Percentiles rank a stretch among this genome's conserved stretches.
Conservation (phyloP, 2,797 vertebrate species). For the Lacerta bilineata region DNA sequence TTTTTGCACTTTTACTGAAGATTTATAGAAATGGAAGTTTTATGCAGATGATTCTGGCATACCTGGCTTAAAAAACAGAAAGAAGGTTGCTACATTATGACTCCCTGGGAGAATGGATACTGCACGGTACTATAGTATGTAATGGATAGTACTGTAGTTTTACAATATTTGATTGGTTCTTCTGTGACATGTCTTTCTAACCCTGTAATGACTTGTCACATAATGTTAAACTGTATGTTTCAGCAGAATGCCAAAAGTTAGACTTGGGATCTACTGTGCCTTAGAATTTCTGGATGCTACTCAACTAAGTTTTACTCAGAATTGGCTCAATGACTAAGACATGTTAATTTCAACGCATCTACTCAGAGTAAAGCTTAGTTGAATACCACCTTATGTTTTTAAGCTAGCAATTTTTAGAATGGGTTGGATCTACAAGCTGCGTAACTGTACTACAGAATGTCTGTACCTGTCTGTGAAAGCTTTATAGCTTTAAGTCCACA, state of each 20-base stretch:
- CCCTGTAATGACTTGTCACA: not conserved
- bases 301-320: too few relatives aligned
- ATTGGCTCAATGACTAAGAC: too few relatives aligned
- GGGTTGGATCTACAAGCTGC: not conserved
- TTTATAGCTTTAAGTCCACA: not conserved
- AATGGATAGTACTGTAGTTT: not conserved
- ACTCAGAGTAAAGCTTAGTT: too few relatives aligned
- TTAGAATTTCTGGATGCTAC: not conserved
- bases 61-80: not conserved
- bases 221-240: not conserved
- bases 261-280: not conserved
- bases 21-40: slow-evolving; percentile 46
- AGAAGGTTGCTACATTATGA: slow-evolving; percentile 1
- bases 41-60: slow-evolving; percentile 20
- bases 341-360: too few relatives aligned
- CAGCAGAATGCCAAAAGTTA: not conserved
- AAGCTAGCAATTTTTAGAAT: not conserved
- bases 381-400: not conserved
- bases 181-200: not conserved
- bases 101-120: slow-evolving; percentile 26
- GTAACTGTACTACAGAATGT: not conserved
- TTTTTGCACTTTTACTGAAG: not conserved
- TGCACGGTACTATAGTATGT: not conserved
- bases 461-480: not conserved
- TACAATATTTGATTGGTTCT: not conserved